These are phyloP conservation scores for Eulemur coronatus DNA, from an alignment of 2,797 vertebrate species.

Conservation along the genomic window DNA sequence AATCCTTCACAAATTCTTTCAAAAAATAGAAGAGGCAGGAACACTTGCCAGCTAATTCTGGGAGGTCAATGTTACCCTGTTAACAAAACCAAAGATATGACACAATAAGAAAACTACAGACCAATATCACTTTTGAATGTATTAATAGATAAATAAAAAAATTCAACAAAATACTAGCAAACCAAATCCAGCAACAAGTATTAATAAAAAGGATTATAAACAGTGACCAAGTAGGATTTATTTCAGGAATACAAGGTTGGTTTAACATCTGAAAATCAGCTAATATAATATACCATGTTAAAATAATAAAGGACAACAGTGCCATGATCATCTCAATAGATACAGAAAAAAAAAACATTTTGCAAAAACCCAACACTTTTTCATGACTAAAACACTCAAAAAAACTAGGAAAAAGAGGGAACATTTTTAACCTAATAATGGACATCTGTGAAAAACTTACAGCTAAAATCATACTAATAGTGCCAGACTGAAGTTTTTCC, in stretches of 20 bases:
- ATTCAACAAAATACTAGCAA: neutral
- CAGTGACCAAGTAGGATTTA: neutral
- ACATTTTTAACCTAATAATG: neutral
- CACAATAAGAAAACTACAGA: neutral
- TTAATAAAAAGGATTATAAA: neutral
- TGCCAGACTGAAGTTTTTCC: neutral
- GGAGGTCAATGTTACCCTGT: neutral
- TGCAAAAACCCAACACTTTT: neutral
- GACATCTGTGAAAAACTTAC: neutral
- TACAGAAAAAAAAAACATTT: neutral
- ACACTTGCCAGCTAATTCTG: neutral
- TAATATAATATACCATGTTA: neutral
- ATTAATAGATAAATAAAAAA: neutral
- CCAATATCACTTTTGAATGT: neutral
- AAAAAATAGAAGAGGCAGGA: neutral
- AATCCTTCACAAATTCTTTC: neutral
- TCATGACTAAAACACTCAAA: neutral
- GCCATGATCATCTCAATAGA: neutral
- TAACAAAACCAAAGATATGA: neutral
- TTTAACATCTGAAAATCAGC: neutral
- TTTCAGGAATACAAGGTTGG: neutral
- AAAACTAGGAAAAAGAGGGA: neutral
- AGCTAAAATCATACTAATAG: neutral
- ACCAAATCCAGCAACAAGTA: neutral
- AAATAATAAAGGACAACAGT: neutral